A percentile compares a stretch with the other conserved stretches of the same genome.
Evolutionary conservation across 2,888 invertebrate species (phyloP).

Genomic region (Drosophila koepferae): DNA sequence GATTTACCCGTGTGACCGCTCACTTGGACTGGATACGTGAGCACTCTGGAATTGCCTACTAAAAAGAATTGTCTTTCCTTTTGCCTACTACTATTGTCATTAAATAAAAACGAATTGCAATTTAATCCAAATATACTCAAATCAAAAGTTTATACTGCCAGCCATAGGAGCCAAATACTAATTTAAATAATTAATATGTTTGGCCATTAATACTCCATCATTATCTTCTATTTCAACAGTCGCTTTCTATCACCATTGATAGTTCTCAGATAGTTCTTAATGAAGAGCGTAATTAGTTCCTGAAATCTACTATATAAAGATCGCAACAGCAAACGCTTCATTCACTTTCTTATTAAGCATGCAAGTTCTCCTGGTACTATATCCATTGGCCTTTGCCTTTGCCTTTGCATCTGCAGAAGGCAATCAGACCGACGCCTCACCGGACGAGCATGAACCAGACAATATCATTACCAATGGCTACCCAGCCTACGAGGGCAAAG

Average conservation of each 20-base stretch:
- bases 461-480: constrained; percentile 71
- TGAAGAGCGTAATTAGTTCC: neutral
- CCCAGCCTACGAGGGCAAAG: constrained; percentile 53
- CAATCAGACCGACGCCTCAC: neutral
- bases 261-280: neutral
- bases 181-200: neutral
- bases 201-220: neutral
- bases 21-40: constrained; percentile 70
- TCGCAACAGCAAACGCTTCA: neutral
- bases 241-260: neutral
- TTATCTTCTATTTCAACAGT: neutral
- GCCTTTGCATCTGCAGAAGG: neutral
- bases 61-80: neutral
- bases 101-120: too few species aligned
- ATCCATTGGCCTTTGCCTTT: neutral
- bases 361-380: neutral
- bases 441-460: neutral
- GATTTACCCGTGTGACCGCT: constrained; percentile 57
- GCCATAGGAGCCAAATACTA: neutral
- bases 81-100: too few species aligned
- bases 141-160: too few species aligned
- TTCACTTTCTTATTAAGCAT: constrained; percentile 4
- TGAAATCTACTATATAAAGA: neutral
- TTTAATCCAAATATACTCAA: too few species aligned
- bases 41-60: neutral